Conservation (phyloP, 2,888 invertebrate species). For the Phorcus lineatus region DNA sequence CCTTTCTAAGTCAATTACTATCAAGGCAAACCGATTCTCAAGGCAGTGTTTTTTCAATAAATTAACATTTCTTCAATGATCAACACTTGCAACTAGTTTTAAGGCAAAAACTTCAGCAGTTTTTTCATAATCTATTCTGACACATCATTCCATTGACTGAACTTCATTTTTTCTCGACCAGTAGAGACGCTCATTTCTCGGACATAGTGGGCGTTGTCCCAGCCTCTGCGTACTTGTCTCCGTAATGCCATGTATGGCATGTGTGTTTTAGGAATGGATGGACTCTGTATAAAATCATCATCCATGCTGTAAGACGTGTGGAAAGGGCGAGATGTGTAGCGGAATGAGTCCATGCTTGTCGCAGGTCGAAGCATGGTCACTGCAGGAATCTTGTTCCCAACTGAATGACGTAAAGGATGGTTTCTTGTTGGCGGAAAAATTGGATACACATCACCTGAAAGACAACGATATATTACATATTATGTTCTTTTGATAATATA, state of each 20-base stretch:
- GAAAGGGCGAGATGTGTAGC: slow-evolving; percentile 53
- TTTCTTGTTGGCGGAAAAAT: slow-evolving; percentile 1
- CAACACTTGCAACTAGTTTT: background rate
- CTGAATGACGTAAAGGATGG: slow-evolving; percentile 57
- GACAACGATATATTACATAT: too few relatives aligned
- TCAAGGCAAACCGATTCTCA: too few relatives aligned
- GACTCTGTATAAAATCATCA: slow-evolving; percentile 62
- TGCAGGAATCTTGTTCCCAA: slow-evolving; percentile 66
- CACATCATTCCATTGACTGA: slow-evolving; percentile 70
- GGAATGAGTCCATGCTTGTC: slow-evolving; percentile 48
- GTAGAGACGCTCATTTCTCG: slow-evolving; percentile 69
- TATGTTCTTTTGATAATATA: too few relatives aligned
- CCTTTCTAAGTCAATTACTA: too few relatives aligned
- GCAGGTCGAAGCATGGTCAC: slow-evolving; percentile 66
- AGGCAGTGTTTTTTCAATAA: too few relatives aligned
- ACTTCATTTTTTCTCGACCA: slow-evolving; percentile 68
- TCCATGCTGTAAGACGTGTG: slow-evolving; percentile 60
- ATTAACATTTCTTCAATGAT: too few relatives aligned
- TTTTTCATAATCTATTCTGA: slow-evolving; percentile 46
- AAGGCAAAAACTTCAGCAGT: too few relatives aligned
- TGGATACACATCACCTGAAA: background rate
- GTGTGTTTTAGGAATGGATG: slow-evolving; percentile 72
- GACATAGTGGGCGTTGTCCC: slow-evolving; percentile 67
- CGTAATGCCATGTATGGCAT: slow-evolving; percentile 70
- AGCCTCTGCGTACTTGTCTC: slow-evolving; percentile 63